Conservation (phyloP, 1,140 invertebrate genomes). For the Zophobas atratus region DNA sequence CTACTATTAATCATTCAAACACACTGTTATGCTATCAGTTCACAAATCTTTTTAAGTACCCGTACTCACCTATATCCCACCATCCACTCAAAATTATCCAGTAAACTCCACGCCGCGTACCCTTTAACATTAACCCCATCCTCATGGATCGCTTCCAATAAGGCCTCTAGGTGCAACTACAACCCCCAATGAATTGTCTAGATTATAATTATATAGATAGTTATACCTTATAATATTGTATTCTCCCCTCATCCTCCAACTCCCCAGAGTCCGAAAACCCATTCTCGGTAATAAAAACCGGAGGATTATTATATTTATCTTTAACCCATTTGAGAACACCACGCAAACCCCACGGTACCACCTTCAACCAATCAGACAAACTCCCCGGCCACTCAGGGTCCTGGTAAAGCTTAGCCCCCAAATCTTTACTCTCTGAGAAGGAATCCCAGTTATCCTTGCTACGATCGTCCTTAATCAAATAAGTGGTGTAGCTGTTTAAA, state of each 20-base stretch:
- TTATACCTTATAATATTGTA: slow-evolving; percentile 65
- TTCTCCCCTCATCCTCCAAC: slow-evolving; percentile 71
- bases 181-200: slow-evolving; percentile 4
- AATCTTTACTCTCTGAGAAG: slow-evolving; percentile 41
- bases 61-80: slow-evolving; percentile 74
- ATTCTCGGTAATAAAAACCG: slow-evolving; percentile 80
- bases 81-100: slow-evolving; percentile 88
- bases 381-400: slow-evolving; percentile 34
- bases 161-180: slow-evolving; percentile 68
- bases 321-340: slow-evolving; percentile 74
- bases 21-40: not conserved
- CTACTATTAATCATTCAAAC: too few relatives aligned
- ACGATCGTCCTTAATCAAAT: slow-evolving; percentile 14
- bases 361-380: slow-evolving; percentile 50
- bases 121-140: slow-evolving; percentile 76
- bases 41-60: not conserved
- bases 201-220: not conserved
- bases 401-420: slow-evolving; percentile 40
- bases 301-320: slow-evolving; percentile 73
- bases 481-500: slow-evolving; percentile 69
- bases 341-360: slow-evolving; percentile 70
- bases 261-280: slow-evolving; percentile 72
- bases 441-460: slow-evolving; percentile 1
- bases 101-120: slow-evolving; percentile 82
- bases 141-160: slow-evolving; percentile 75